These are phyloP conservation scores for Sinella curviseta DNA, from an alignment of 1,140 invertebrate species.

Conservation along the genomic window DNA sequence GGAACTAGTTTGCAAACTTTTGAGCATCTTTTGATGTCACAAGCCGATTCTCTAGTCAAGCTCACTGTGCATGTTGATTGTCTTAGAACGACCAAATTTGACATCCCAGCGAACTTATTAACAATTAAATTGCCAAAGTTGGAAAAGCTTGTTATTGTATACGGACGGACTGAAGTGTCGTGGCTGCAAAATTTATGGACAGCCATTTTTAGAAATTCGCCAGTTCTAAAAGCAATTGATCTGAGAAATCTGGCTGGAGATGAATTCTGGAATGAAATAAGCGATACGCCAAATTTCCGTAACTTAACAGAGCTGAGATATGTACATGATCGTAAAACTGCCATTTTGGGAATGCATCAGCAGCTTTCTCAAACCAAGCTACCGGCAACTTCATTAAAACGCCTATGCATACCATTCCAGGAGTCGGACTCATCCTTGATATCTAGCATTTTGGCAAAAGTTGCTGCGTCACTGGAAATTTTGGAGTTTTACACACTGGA, in stretches of 20 bases:
- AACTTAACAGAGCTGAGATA: neutral
- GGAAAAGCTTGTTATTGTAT: neutral
- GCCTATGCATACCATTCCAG: neutral
- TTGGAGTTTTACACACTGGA: neutral
- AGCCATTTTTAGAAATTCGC: neutral
- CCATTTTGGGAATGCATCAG: neutral
- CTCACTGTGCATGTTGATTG: neutral
- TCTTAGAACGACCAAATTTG: neutral
- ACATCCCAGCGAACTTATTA: neutral
- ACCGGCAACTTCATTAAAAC: neutral
- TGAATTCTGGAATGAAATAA: neutral
- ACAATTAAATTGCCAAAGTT: neutral
- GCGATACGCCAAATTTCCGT: neutral
- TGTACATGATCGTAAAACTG: neutral
- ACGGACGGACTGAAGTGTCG: neutral
- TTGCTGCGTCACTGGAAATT: neutral
- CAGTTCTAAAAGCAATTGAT: neutral
- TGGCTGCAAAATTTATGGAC: neutral
- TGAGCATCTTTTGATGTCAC: neutral
- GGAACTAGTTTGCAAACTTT: neutral
- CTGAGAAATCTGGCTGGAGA: neutral
- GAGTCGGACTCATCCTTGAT: neutral
- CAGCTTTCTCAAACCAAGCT: neutral
- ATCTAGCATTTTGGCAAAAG: neutral
- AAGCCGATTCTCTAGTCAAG: neutral